Conservation (phyloP, 1,140 invertebrate species). For the Penaeus japonicus region DNA sequence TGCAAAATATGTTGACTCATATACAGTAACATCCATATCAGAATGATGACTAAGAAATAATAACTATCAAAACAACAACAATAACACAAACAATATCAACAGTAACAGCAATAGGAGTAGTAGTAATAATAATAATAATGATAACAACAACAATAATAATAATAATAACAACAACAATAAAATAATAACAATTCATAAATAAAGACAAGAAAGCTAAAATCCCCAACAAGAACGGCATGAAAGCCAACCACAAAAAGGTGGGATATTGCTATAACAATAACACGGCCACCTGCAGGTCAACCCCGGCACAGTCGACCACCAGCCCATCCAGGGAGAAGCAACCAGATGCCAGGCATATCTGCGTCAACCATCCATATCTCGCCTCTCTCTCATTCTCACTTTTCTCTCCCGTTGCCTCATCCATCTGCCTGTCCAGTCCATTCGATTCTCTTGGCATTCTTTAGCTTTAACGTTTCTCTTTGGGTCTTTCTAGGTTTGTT, state of each 20-base stretch:
- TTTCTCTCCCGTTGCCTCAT: neutral
- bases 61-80: no score
- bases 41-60: no score
- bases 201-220: neutral
- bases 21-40: no score
- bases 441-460: neutral
- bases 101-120: no score
- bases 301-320: neutral
- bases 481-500: neutral
- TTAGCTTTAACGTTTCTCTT: neutral
- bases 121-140: neutral
- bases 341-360: no score
- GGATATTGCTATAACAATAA: no score
- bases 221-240: no score
- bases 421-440: neutral
- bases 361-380: neutral
- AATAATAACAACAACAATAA: neutral
- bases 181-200: neutral
- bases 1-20: no score
- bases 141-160: neutral
- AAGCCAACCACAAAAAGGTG: no score
- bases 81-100: neutral
- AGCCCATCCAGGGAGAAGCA: neutral
- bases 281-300: neutral
- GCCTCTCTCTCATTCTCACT: neutral